These are phyloP conservation scores for Ectemnius continuus DNA, from an alignment of 2,888 invertebrate genomes.

Conservation along the genomic window DNA sequence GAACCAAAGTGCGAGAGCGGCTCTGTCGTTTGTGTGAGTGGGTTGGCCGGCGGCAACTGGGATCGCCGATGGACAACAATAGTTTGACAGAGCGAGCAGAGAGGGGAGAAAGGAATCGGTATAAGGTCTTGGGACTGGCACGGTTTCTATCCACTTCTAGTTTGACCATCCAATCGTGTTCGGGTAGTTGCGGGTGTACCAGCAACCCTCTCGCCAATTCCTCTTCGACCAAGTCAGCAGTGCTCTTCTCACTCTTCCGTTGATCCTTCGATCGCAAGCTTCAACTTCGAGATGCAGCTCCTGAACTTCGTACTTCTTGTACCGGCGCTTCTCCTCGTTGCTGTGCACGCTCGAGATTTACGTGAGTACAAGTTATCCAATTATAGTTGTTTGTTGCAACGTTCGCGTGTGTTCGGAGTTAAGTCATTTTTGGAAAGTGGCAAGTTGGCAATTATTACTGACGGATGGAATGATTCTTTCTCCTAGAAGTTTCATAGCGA, in stretches of 20 bases:
- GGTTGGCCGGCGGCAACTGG: conserved; percentile 22
- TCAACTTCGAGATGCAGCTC: conserved; percentile 25
- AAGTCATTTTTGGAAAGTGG: too few species aligned
- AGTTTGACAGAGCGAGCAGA: conserved; percentile 53
- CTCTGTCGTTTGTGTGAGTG: conserved; percentile 12
- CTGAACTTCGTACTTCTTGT: conserved; percentile 24
- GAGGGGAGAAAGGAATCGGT: conserved; percentile 57
- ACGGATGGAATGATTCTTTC: too few species aligned
- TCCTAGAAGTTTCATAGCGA: too few species aligned
- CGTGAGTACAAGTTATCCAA: conserved; percentile 64
- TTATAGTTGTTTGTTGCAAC: too few species aligned
- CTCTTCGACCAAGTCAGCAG: background rate
- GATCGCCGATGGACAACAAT: conserved; percentile 56
- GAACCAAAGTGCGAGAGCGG: too few species aligned
- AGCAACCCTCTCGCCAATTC: conserved; percentile 24
- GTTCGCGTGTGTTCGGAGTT: too few species aligned
- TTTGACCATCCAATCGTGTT: conserved; percentile 56
- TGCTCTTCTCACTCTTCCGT: background rate
- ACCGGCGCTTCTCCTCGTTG: conserved; percentile 14
- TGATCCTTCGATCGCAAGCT: conserved; percentile 6
- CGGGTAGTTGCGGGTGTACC: conserved; percentile 4
- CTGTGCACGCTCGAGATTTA: conserved; percentile 55
- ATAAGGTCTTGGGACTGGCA: conserved; percentile 68
- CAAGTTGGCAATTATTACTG: too few species aligned
- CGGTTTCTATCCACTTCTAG: conserved; percentile 67